Evolutionary conservation across 2,888 invertebrate genomes (phyloP).

Genomic region (Ormyrus labotus): DNA sequence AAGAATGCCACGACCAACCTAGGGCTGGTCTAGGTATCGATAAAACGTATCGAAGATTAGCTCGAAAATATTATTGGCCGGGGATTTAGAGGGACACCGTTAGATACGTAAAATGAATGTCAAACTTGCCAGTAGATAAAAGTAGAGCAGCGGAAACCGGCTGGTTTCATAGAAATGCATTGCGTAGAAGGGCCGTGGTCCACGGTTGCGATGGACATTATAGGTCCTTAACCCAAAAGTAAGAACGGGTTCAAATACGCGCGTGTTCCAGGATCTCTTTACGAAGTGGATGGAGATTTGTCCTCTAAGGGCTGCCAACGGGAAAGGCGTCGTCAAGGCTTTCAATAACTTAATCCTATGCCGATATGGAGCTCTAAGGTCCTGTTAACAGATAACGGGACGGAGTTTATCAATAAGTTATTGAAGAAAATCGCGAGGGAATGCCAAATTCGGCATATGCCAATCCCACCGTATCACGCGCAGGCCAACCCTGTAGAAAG

Average conservation of each 20-base stretch:
- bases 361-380: constrained; percentile 51
- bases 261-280: constrained; percentile 34
- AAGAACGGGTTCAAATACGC: constrained; percentile 23
- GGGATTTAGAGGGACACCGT: not conserved
- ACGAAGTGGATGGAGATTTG: constrained; percentile 53
- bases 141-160: not conserved
- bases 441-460: not conserved
- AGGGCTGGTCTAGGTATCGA: not conserved
- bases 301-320: constrained; percentile 40
- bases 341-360: not conserved
- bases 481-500: constrained; percentile 53
- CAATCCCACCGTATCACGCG: constrained; percentile 46
- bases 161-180: constrained; percentile 5
- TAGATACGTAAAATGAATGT: not conserved
- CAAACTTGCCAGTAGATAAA: not conserved
- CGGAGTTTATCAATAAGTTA: constrained; percentile 34
- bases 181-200: constrained; percentile 42
- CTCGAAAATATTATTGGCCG: not conserved
- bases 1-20: not conserved
- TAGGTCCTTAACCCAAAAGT: constrained; percentile 24
- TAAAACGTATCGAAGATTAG: not conserved
- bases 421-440: not conserved
- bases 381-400: constrained; percentile 24
- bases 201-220: constrained; percentile 15
- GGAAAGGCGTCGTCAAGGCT: too few species aligned